phyloP scores from a whole-genome alignment of 1,140 invertebrate species.

The Dolichoris vasculosae region DNA sequence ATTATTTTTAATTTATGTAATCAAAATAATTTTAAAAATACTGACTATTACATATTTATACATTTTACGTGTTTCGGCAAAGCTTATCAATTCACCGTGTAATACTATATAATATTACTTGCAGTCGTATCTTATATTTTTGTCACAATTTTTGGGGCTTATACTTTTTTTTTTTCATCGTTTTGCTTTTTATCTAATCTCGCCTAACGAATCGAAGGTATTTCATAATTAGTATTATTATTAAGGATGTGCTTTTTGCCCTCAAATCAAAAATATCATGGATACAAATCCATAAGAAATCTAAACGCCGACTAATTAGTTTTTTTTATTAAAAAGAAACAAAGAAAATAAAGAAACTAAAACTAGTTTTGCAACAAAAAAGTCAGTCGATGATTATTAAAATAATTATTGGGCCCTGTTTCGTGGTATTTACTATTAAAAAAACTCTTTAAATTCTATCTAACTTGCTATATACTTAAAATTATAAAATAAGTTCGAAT shows the following conservation, averaged over 20 bases:
- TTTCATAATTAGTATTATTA: too few species aligned
- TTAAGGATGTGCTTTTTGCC: neutral
- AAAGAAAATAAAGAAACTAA: neutral
- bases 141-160: neutral
- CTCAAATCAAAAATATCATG: neutral
- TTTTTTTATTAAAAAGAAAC: constrained; percentile 14
- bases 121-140: constrained; percentile 30
- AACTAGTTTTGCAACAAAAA: constrained; percentile 34
- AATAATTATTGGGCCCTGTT: constrained; percentile 48
- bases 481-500: constrained; percentile 35
- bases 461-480: constrained; percentile 34
- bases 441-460: constrained; percentile 35
- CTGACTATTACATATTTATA: constrained; percentile 38
- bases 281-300: constrained; percentile 9
- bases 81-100: constrained; percentile 25
- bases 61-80: constrained; percentile 19
- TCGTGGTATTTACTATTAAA: constrained; percentile 31
- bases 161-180: neutral
- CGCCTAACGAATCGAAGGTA: neutral
- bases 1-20: constrained; percentile 28
- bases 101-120: constrained; percentile 33
- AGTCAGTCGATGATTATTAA: constrained; percentile 49
- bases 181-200: neutral
- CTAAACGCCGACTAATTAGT: constrained; percentile 31
- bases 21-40: constrained; percentile 39